phyloP scores from a whole-genome alignment of 2,888 invertebrate genomes.

The Halictus ligatus region DNA sequence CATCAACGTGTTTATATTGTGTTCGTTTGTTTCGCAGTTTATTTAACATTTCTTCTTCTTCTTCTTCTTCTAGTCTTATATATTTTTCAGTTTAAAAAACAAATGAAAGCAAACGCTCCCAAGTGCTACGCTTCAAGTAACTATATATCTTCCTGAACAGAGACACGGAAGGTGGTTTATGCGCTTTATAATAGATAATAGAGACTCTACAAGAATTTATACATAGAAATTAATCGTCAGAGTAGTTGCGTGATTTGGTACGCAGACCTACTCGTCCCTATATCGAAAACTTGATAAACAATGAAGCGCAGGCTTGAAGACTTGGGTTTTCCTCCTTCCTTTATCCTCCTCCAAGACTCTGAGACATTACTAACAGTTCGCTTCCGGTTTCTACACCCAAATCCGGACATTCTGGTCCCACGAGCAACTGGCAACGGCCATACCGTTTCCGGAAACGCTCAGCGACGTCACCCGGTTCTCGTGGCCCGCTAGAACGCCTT shows the following conservation, averaged over 20 bases:
- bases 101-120: background rate
- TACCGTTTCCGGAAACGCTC: slow-evolving; percentile 92
- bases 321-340: background rate
- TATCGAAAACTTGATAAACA: slow-evolving; percentile 30
- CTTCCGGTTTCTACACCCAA: slow-evolving; percentile 91
- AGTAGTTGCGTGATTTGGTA: slow-evolving; percentile 15
- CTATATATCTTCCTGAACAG: background rate
- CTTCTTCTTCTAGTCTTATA: background rate
- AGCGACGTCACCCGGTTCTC: slow-evolving; percentile 96
- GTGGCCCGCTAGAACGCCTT: slow-evolving; percentile 92
- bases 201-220: slow-evolving; percentile 20
- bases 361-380: slow-evolving; percentile 60
- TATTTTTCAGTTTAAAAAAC: slow-evolving; percentile 33
- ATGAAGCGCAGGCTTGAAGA: slow-evolving; percentile 10
- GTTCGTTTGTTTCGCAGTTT: slow-evolving; percentile 10
- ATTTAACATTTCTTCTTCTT: slow-evolving; percentile 1
- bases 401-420: slow-evolving; percentile 96
- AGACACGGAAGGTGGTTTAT: background rate
- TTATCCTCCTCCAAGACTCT: slow-evolving; percentile 1
- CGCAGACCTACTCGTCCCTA: slow-evolving; percentile 10
- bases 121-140: background rate
- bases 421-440: slow-evolving; percentile 94
- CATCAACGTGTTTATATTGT: slow-evolving; percentile 23
- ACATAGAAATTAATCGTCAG: slow-evolving; percentile 8
- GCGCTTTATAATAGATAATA: background rate